Conservation (phyloP, 1,140 invertebrate species). For the Hylaeus volcanicus region DNA sequence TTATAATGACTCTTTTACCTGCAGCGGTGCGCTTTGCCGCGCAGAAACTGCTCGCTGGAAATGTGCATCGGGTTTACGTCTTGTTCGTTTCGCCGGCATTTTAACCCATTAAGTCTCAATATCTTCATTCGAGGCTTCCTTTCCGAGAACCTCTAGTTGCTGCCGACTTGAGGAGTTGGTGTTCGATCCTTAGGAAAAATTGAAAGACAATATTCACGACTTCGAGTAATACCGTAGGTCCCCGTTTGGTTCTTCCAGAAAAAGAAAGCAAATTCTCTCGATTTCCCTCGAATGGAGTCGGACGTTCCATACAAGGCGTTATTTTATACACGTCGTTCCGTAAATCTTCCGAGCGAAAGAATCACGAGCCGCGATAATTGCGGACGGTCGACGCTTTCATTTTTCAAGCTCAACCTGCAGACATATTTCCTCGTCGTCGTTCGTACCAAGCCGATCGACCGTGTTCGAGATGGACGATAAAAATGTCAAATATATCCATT, state of each 20-base stretch:
- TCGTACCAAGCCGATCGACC: constrained; percentile 15
- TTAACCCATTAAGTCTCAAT: constrained; percentile 21
- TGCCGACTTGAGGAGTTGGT: not conserved
- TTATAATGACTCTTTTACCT: constrained; percentile 19
- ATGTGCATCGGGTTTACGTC: constrained; percentile 18
- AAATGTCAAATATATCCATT: constrained; percentile 63
- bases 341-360: constrained; percentile 4
- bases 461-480: constrained; percentile 47
- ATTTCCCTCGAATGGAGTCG: not conserved
- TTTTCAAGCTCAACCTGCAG: not conserved
- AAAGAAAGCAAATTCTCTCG: not conserved
- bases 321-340: not conserved
- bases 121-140: not conserved
- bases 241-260: not conserved
- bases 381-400: not conserved
- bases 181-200: too few relatives aligned
- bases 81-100: constrained; percentile 12
- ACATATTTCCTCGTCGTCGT: not conserved
- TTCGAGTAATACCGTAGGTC: not conserved
- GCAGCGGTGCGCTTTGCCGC: not conserved
- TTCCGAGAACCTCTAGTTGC: not conserved
- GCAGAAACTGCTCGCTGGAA: not conserved
- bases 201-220: too few relatives aligned
- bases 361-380: not conserved
- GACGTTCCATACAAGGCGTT: not conserved